Percentiles rank a stretch among this genome's conserved stretches.
Evolutionary conservation across 2,113 vertebrate species (phyloP).

Genomic region (Thinocorus orbignyianus): DNA sequence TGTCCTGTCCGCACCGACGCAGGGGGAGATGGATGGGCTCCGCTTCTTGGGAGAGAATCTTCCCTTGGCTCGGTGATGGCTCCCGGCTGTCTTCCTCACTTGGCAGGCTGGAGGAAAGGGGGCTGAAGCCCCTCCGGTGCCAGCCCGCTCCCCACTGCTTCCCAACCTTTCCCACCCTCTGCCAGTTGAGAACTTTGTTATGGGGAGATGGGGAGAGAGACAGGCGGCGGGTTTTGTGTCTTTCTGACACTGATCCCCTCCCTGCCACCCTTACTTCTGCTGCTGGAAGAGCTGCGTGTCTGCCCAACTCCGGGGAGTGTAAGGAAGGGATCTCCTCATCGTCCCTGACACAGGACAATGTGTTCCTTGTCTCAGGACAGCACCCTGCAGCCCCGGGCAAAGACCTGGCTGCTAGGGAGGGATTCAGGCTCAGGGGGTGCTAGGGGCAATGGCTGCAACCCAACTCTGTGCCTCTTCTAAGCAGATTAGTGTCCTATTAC

Average conservation of each 20-base stretch:
- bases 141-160: background rate
- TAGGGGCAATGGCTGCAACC: background rate
- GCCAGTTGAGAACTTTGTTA: background rate
- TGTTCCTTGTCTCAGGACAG: background rate
- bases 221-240: background rate
- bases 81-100: background rate
- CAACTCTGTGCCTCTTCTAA: background rate
- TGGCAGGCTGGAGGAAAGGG: background rate
- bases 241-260: accelerated
- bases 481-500: background rate
- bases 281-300: too few relatives aligned
- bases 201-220: background rate
- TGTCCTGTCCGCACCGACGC: too few relatives aligned
- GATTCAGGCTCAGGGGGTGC: background rate
- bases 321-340: background rate
- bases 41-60: background rate
- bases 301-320: background rate
- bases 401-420: background rate
- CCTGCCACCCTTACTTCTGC: background rate
- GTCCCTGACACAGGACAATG: background rate
- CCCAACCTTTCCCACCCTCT: background rate
- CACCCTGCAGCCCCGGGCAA: background rate
- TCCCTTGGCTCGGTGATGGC: background rate
- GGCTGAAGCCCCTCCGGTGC: background rate
- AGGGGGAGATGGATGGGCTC: background rate